These are phyloP conservation scores for Sarcophaga peregrina DNA, from an alignment of 1,140 invertebrate species.

Conservation along the genomic window DNA sequence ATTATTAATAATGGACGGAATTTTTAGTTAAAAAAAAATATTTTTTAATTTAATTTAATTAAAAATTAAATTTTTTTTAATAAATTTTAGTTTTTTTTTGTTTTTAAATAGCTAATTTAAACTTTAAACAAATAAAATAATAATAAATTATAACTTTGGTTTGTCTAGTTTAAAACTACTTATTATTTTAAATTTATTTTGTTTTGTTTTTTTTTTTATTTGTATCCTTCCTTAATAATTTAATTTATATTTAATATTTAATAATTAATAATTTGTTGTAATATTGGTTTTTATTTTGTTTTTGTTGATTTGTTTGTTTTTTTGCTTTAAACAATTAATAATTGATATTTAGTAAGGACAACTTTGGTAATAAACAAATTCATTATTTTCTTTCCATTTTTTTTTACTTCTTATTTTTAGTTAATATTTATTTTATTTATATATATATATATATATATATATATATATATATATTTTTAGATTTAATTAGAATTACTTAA, in stretches of 20 bases:
- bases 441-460: neutral
- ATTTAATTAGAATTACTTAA: no score
- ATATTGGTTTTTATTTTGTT: no score
- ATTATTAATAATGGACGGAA: constrained; percentile 37
- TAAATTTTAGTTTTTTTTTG: constrained; percentile 44
- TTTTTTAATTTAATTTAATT: constrained; percentile 44
- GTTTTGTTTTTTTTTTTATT: constrained; percentile 24
- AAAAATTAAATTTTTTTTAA: constrained; percentile 49
- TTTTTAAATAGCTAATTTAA: neutral
- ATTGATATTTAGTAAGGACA: constrained; percentile 64
- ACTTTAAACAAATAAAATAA: neutral
- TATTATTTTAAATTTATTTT: constrained; percentile 41
- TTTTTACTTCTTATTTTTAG: neutral
- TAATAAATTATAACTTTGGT: constrained; percentile 48
- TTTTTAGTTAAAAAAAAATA: constrained; percentile 24
- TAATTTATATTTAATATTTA: no score
- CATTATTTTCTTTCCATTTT: constrained; percentile 47
- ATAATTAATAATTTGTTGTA: no score
- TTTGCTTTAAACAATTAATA: constrained; percentile 45
- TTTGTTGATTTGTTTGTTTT: constrained; percentile 44
- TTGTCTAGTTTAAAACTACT: constrained; percentile 43
- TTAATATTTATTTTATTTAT: neutral
- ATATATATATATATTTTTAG: no score
- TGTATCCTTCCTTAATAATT: neutral
- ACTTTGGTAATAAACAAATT: constrained; percentile 60